These are phyloP conservation scores for Sylvia borin DNA, from an alignment of 2,797 vertebrate genomes.

Conservation along the genomic window DNA sequence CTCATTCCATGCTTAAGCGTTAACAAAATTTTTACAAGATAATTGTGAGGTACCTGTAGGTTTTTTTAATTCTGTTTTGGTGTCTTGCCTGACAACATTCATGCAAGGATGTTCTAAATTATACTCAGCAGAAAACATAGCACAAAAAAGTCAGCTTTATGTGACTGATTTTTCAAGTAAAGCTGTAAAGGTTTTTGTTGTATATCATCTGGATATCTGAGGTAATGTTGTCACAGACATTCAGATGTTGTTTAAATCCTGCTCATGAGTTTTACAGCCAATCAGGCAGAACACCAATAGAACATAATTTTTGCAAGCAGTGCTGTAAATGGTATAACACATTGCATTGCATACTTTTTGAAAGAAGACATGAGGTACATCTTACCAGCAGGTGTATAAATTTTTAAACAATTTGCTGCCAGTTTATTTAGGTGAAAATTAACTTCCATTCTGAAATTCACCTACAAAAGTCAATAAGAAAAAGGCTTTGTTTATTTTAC, in stretches of 20 bases:
- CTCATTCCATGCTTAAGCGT: background rate
- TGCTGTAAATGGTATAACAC: background rate
- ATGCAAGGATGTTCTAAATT: background rate
- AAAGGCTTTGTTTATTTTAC: conserved; percentile 2
- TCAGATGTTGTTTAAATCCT: background rate
- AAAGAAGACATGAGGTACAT: background rate
- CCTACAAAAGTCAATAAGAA: background rate
- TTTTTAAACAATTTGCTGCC: background rate
- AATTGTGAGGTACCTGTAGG: background rate
- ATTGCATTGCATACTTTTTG: background rate
- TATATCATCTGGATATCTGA: background rate
- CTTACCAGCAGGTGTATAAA: background rate
- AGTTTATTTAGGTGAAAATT: background rate
- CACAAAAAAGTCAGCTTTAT: background rate
- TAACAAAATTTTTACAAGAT: background rate
- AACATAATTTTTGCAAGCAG: background rate
- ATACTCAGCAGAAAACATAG: background rate
- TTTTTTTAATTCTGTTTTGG: background rate
- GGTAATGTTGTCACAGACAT: background rate
- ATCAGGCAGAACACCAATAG: background rate
- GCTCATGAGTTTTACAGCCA: background rate
- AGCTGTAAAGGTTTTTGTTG: background rate
- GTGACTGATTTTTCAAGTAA: background rate
- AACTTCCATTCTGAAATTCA: background rate
- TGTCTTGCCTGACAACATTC: background rate